Base-by-base conservation (phyloP, 1,140 invertebrate species). In the Ceratosolen solmsi region DNA sequence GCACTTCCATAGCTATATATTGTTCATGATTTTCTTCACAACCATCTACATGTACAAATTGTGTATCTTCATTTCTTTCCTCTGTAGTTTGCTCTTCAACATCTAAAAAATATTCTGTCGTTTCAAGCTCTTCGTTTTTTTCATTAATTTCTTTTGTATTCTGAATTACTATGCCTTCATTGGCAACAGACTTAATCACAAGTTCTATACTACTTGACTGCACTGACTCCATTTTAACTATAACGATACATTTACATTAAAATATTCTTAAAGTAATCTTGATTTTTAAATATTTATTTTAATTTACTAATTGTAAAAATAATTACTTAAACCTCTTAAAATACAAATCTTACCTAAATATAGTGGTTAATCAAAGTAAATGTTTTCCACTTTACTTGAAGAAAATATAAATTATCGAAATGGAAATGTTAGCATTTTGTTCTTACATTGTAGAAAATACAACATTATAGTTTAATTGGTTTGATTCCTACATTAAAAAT, bases 31-130 rank as follows among this genome's bases (percentile, higher is more conserved):
- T 36, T 54, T 78, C 76, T 25, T 56, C 30, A 49, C 58, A 54
- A 3, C 22, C 36, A 36, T 82, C 65, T 7, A 78, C 71, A 36
- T 68, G 71, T 49, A 82, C 38, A 30, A 63, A 82, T 9, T 82
- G 73, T 5, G 65, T 9, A 15, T 78, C 74, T 25, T 60, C 27
- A 49, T 36, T 49, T 49, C 25, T 65, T 13, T 58, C 74, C n/a
- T 25, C 41, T 1, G 38, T 15, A 49, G 15, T 15, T 58, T 76
- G 20, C 15, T 73, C 49, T 27, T 71, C 60, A 38, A 82, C 68
- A 25, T 82, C 38, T 41, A 82, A 78, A 51, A 70, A 78, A 38
- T 82, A 82, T n/a, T 78, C 51, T n/a, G 74, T 77, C 15, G 80
- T 72, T 63, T 73, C 77, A 4, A 77, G 70, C 36, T 78, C 51